Base-by-base conservation (phyloP, 2,113 vertebrate species). In the Tachuris rubrigastra region DNA sequence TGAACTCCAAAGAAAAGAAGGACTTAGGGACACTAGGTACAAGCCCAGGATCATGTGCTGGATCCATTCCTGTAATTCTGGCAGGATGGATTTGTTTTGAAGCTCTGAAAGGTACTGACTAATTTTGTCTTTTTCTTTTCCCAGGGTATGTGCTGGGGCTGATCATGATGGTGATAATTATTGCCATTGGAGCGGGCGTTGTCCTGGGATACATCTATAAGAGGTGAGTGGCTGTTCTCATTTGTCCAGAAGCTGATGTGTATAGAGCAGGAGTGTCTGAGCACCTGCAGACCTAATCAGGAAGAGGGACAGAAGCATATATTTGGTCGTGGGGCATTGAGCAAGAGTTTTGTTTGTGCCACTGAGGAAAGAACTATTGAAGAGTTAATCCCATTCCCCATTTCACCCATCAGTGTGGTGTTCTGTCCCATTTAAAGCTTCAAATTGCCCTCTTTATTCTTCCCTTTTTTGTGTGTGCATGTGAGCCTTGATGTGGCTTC, bases 151-250 rank as follows among this genome's bases (percentile, higher is more conserved):
- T 99, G 83, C 95, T 99, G 55, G 99, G 98, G 19, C 96, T 99
- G 76, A 91, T 98, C 88, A 99, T 99, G 99, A 99, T 99, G 93
- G 98, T 98, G 13, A 97, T 99, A 88, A 99, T 99, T 82, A 98
- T 99, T 21, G 37, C 98, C 27, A 98, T 99, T 0, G 99, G 99
- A 84, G 98, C 95, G 1, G 99, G 99, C 78, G 98, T 99, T 95
- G 98, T 98, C 16, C 5, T 99, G 44, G 99, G 99, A 72, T 99
- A 99, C 93, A 98, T 99, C 87, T 99, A 99, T 88, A 99, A 99
- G 97, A 99, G 99, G 99, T 99, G 71, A 98, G 98, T 98, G 66
- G 55, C 63, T 85, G 3, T 24, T 81, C 18, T 65, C 9, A 44
- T 86, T 82, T 74, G 41, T 59, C 53, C 18, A 35, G 30, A 85